Evolutionary conservation across 2,797 vertebrate genomes (phyloP), one percentile per base, ranked within the genome.

Genomic region (Oophaga sylvatica): DNA sequence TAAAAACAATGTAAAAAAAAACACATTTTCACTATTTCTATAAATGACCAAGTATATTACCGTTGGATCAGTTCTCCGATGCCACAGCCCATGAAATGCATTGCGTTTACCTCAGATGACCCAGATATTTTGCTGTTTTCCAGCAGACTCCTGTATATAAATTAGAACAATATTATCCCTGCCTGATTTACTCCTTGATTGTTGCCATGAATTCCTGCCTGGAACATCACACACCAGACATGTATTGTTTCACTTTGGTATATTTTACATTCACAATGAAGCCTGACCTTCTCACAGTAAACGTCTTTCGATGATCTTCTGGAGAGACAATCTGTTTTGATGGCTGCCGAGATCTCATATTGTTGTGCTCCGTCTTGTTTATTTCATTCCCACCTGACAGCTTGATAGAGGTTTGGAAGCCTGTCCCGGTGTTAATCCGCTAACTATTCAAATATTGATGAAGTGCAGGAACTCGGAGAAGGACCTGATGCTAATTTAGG

Each of bases 251-350:
- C 29, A 35, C 3, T 6, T 62, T 26, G 22, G 13, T 78, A 35
- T 87, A 62, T 83, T 73, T 88, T 80, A 83, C 82, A 83, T 73
- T 76, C 71, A 29, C 80, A 88, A 88, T 88, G 79, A 85, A 88
- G 45, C 19, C 76, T 71, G 83, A 81, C 83, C 68, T 77, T 75
- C 82, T 59, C 73, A 20, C 80, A 22, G 45, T 76, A 12, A 81
- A 53, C 16, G 31, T 80, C 73, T 59, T 81, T 3, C 29, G 70
- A 81, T 85, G 60, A 81, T 75, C 26, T 77, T 60, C 60, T 53
- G 60, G 22, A 35, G 59, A 80, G 20, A 22, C n/a, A 31, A 85
- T 76, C 29, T 26, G 80, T 22, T 75, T 80, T 85, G 65, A 73
- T 41, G 83, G 70, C 81, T 65, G 82, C 81, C n/a, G 76, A 84